Conservation (phyloP, 2,797 vertebrate species). For the Xiphophorus birchmanni region DNA sequence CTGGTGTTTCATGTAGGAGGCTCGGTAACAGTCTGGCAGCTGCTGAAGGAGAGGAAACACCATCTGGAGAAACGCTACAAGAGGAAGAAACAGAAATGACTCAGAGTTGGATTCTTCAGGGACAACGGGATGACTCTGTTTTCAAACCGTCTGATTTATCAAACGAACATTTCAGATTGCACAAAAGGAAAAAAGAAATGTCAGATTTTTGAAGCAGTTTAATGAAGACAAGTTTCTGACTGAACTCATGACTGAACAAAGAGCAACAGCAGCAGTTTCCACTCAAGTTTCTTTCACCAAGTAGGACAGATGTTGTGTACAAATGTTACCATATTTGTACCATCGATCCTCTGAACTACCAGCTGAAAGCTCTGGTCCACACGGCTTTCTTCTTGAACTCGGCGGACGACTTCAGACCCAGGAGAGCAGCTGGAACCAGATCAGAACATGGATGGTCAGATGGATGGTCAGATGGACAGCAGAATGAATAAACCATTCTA, state of each 20-base stretch:
- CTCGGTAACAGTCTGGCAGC: constrained; percentile 65
- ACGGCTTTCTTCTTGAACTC: constrained; percentile 94
- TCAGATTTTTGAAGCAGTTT: not conserved
- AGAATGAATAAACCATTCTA: not conserved
- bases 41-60: constrained; percentile 71
- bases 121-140: not conserved
- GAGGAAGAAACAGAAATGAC: constrained; percentile 71
- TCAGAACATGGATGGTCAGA: not conserved
- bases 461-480: not conserved
- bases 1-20: constrained; percentile 55
- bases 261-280: not conserved
- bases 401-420: constrained; percentile 83
- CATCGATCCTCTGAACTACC: constrained; percentile 75
- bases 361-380: constrained; percentile 93
- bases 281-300: not conserved
- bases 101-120: not conserved
- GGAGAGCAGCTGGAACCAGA: constrained; percentile 81
- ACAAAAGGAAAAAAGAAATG: not conserved
- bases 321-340: not conserved
- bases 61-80: constrained; percentile 68
- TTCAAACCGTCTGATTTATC: not conserved
- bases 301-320: not conserved
- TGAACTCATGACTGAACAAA: not conserved
- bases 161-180: not conserved
- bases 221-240: constrained; percentile 8